Conservation (phyloP, 2,797 vertebrate genomes). For the Nothura maculosa region DNA sequence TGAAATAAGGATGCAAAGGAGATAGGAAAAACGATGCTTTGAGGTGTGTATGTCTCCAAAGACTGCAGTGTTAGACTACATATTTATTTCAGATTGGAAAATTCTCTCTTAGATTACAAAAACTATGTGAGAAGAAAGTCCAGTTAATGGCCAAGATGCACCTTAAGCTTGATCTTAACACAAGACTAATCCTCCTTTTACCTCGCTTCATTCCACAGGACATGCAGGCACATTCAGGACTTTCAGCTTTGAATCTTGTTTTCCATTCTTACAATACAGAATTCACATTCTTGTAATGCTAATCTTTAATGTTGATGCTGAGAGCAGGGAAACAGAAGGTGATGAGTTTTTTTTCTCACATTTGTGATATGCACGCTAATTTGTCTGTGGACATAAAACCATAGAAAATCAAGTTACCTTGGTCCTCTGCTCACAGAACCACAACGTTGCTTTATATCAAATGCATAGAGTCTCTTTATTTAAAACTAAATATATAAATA, state of each 20-base stretch:
- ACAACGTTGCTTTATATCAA: background rate
- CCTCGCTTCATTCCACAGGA: background rate
- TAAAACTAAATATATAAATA: background rate
- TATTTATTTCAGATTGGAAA: background rate
- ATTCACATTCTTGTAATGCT: background rate
- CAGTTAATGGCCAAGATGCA: background rate
- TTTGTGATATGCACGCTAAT: too few species aligned
- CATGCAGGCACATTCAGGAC: background rate
- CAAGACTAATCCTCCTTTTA: background rate
- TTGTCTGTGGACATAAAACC: background rate
- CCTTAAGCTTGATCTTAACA: background rate
- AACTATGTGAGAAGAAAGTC: background rate
- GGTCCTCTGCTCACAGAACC: background rate
- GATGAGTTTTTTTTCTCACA: too few species aligned
- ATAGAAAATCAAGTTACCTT: background rate
- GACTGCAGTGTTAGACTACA: background rate
- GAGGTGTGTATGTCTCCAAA: background rate
- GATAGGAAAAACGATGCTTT: background rate
- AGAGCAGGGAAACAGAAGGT: background rate
- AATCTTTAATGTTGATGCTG: background rate
- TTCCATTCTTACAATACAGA: background rate
- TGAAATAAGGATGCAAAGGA: background rate
- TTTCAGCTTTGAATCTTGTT: background rate
- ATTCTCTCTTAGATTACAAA: background rate
- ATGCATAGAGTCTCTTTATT: background rate